These are phyloP conservation scores for Daptonema setosum DNA, from an alignment of 2,888 invertebrate species.

Conservation along the genomic window DNA sequence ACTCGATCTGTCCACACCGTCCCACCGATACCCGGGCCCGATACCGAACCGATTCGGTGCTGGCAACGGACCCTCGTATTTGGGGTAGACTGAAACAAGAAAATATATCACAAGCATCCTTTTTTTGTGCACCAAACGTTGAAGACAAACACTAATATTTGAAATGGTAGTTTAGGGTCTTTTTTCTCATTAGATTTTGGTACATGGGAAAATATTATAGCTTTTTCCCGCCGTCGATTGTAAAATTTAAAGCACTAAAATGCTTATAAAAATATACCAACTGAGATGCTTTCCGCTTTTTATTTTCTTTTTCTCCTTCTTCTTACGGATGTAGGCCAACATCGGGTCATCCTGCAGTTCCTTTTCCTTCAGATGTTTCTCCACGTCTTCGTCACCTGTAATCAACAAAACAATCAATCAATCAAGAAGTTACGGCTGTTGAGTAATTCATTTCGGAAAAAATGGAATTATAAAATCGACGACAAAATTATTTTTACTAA, in stretches of 20 bases:
- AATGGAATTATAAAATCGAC: too few relatives aligned
- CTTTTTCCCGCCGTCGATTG: too few relatives aligned
- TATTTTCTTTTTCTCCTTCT: conserved; percentile 29
- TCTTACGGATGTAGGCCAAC: conserved; percentile 56
- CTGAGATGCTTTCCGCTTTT: not conserved
- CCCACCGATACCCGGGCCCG: conserved; percentile 84
- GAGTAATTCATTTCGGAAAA: too few relatives aligned
- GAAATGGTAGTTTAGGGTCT: too few relatives aligned
- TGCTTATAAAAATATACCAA: not conserved
- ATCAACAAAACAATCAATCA: too few relatives aligned
- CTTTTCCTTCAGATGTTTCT: conserved; percentile 7
- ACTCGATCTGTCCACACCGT: conserved; percentile 86
- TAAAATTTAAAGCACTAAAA: too few relatives aligned
- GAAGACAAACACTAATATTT: too few relatives aligned
- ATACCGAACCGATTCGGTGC: conserved; percentile 72
- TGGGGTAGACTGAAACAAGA: conserved; percentile 27
- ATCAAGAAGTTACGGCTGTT: too few relatives aligned
- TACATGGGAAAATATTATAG: too few relatives aligned
- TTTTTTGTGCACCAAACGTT: too few relatives aligned
- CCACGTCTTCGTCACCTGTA: not conserved
- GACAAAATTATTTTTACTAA: not conserved
- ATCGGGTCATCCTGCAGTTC: conserved; percentile 78
- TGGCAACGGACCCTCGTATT: conserved; percentile 55
- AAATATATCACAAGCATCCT: not conserved
- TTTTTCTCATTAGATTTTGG: too few relatives aligned